Conservation (phyloP, 2,888 invertebrate species). For the Meiosimyza platycephala region DNA sequence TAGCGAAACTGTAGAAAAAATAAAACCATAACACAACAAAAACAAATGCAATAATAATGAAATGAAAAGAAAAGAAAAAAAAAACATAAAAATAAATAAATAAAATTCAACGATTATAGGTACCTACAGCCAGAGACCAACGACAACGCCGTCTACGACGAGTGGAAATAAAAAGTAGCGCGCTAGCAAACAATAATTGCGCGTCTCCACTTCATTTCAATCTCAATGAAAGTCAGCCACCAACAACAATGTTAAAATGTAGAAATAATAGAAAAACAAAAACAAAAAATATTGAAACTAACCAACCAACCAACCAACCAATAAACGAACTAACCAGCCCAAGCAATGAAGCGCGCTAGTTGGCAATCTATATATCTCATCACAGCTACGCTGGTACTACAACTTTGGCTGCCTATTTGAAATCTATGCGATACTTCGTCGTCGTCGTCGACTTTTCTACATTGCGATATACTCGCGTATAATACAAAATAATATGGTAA, state of each 20-base stretch:
- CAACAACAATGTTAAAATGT: slow-evolving; percentile 9
- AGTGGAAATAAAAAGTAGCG: slow-evolving; percentile 52
- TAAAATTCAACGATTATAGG: slow-evolving; percentile 25
- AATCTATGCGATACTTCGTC: too few relatives aligned
- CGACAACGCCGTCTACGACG: slow-evolving; percentile 41
- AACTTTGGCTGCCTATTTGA: neutral
- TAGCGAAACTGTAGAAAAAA: slow-evolving; percentile 17
- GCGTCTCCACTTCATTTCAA: slow-evolving; percentile 32
- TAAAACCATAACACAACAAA: slow-evolving; percentile 11
- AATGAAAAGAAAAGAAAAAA: slow-evolving; percentile 8
- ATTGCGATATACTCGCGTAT: too few relatives aligned
- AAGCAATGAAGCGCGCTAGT: slow-evolving; percentile 40
- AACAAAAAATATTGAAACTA: neutral
- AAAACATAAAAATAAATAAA: slow-evolving; percentile 19
- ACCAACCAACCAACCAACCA: neutral
- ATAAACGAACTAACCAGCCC: slow-evolving; percentile 22
- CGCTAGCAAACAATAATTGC: slow-evolving; percentile 58
- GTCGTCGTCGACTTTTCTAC: too few relatives aligned
- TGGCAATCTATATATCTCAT: slow-evolving; percentile 32
- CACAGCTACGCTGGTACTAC: neutral
- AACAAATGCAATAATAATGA: slow-evolving; percentile 3
- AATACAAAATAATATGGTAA: slow-evolving; percentile 31
- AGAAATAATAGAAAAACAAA: slow-evolving; percentile 4
- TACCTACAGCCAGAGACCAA: slow-evolving; percentile 32
- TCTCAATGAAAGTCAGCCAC: slow-evolving; percentile 21